Evolutionary conservation across 2,888 invertebrate genomes (phyloP).

Genomic region (Dynastes grantii): DNA sequence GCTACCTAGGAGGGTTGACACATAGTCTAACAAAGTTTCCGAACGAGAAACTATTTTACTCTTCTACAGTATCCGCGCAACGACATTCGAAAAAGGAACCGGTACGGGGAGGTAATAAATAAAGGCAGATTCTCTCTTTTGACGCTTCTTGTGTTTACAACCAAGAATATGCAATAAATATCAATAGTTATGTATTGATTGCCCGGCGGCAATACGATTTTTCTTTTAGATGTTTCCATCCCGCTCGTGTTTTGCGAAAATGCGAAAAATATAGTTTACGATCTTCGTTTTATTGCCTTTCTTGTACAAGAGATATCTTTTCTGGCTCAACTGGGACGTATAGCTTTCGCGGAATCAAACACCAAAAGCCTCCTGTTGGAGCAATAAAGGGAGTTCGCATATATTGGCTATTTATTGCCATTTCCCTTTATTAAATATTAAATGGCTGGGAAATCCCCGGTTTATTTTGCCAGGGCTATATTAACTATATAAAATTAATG

Average conservation of each 20-base stretch:
- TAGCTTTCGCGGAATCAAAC: slow-evolving; percentile 27
- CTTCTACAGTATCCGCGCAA: not conserved
- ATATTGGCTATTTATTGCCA: slow-evolving; percentile 40
- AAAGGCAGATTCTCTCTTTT: slow-evolving; percentile 51
- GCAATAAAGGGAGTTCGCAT: slow-evolving; percentile 43
- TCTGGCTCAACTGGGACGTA: slow-evolving; percentile 22
- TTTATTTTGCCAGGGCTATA: slow-evolving; percentile 12
- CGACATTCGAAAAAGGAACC: slow-evolving; percentile 21
- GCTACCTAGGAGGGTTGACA: slow-evolving; percentile 2
- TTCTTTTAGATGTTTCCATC: slow-evolving; percentile 5
- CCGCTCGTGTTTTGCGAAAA: slow-evolving; percentile 41
- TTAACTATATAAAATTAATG: slow-evolving; percentile 25
- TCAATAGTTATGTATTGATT: slow-evolving; percentile 55
- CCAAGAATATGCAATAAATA: slow-evolving; percentile 55
- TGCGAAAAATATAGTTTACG: slow-evolving; percentile 50
- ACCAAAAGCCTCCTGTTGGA: slow-evolving; percentile 30
- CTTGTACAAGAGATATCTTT: slow-evolving; percentile 34
- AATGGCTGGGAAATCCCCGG: slow-evolving; percentile 14
- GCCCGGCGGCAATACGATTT: slow-evolving; percentile 12
- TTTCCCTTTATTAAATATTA: slow-evolving; percentile 45
- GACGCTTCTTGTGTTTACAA: slow-evolving; percentile 55
- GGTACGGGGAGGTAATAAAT: slow-evolving; percentile 43
- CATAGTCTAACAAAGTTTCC: not conserved
- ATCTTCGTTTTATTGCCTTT: slow-evolving; percentile 49
- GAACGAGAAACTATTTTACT: slow-evolving; percentile 21